These are phyloP conservation scores for Phanerotoma sp. DNA, from an alignment of 2,888 invertebrate species.

Conservation along the genomic window DNA sequence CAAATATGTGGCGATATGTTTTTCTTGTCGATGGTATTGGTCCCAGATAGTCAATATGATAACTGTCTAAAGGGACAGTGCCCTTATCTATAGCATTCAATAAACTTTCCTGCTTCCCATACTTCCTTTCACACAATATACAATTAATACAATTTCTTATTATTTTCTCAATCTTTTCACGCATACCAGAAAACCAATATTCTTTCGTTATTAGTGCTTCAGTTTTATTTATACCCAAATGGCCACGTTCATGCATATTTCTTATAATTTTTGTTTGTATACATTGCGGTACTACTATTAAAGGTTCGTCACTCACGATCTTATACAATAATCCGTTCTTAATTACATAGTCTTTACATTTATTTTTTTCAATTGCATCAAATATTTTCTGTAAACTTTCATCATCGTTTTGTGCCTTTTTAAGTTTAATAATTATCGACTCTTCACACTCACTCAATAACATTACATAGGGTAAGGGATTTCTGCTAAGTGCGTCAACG, in stretches of 20 bases:
- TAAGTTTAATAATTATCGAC: slow-evolving; percentile 2
- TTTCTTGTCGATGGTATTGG: no score
- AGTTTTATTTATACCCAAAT: not conserved
- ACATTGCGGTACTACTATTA: not conserved
- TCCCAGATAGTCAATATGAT: no score
- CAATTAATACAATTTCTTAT: slow-evolving; percentile 3
- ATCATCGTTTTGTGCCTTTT: slow-evolving; percentile 11
- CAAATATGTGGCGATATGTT: not conserved
- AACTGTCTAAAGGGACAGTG: no score
- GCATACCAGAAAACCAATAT: not conserved
- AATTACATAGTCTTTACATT: slow-evolving; percentile 10
- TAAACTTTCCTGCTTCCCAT: no score
- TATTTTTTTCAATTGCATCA: not conserved
- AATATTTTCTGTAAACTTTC: not conserved
- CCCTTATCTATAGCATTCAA: no score
- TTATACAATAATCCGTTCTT: slow-evolving; percentile 13
- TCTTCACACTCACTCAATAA: slow-evolving; percentile 1
- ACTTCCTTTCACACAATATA: not conserved
- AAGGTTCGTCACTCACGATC: not conserved
- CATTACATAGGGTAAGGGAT: slow-evolving; percentile 28
- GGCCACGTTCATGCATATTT: not conserved
- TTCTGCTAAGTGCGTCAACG: slow-evolving; percentile 36
- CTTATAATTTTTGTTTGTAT: not conserved
- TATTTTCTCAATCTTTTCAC: not conserved
- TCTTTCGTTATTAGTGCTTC: not conserved